These are phyloP conservation scores for Scotopteryx bipunctaria DNA, from an alignment of 2,888 invertebrate species.

Conservation along the genomic window DNA sequence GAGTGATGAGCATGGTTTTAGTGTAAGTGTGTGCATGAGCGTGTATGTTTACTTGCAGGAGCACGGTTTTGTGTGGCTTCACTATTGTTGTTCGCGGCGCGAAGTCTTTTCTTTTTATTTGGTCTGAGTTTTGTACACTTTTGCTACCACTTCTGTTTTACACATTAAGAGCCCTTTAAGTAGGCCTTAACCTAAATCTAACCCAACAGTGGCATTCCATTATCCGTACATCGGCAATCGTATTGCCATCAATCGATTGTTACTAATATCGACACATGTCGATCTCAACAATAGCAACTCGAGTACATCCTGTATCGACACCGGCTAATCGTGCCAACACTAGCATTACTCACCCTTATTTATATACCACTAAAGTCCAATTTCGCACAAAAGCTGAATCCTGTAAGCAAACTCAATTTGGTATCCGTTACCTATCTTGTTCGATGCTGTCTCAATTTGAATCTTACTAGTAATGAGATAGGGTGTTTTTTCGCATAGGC, in stretches of 20 bases:
- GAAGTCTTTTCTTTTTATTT: too few relatives aligned
- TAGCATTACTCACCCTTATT: constrained; percentile 34
- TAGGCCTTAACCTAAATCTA: constrained; percentile 11
- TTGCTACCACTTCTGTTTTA: too few relatives aligned
- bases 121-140: too few relatives aligned
- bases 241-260: constrained; percentile 46
- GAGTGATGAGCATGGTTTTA: too few relatives aligned
- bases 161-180: not conserved
- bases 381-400: constrained; percentile 32
- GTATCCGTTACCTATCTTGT: constrained; percentile 22
- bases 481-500: constrained; percentile 19
- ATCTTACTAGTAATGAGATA: constrained; percentile 24
- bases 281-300: constrained; percentile 62
- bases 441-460: constrained; percentile 20
- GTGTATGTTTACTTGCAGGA: too few relatives aligned
- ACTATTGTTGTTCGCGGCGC: too few relatives aligned
- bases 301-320: constrained; percentile 63
- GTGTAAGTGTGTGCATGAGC: too few relatives aligned
- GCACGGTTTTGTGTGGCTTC: too few relatives aligned
- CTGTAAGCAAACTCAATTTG: constrained; percentile 24
- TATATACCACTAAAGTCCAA: constrained; percentile 33
- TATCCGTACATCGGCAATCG: constrained; percentile 38
- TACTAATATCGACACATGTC: constrained; percentile 74
- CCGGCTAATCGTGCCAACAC: constrained; percentile 37
- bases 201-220: constrained; percentile 25